Evolutionary conservation across 2,113 vertebrate species (phyloP).

Genomic region (Callospermophilus lateralis): DNA sequence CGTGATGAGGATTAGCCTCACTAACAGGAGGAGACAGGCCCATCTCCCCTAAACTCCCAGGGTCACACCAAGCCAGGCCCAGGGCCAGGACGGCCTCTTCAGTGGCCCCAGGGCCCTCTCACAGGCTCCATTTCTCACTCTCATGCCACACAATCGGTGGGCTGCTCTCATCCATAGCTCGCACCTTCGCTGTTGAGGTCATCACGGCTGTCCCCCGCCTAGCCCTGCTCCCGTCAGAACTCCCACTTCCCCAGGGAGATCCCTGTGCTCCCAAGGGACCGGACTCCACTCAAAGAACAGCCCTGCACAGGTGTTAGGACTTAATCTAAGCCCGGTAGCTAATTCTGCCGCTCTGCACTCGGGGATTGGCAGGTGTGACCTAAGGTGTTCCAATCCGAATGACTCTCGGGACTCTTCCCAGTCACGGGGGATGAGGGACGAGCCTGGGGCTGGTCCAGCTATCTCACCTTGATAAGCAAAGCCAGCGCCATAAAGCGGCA

Average conservation of each 20-base stretch:
- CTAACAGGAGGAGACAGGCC: slow-evolving; percentile 2
- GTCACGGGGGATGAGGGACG: background rate
- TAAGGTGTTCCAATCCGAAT: background rate
- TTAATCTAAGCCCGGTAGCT: background rate
- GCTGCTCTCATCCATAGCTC: background rate
- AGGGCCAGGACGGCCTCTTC: background rate
- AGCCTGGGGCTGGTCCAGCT: background rate
- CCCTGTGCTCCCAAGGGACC: background rate
- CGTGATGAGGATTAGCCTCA: background rate
- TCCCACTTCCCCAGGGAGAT: background rate
- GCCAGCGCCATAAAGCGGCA: background rate
- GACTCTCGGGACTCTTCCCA: background rate
- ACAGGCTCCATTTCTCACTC: background rate
- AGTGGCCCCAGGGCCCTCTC: accelerated
- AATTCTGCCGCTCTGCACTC: accelerated
- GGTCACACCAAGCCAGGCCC: background rate
- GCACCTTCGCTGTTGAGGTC: background rate
- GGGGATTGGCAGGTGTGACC: background rate
- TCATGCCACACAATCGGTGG: background rate
- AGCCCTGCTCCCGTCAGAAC: background rate
- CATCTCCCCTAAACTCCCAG: background rate
- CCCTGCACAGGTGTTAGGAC: too few species aligned
- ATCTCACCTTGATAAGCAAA: background rate
- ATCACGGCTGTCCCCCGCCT: background rate
- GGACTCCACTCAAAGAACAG: too few species aligned